These are phyloP conservation scores for Pseudorhiza aurosa DNA, from an alignment of 30 jellyfish, hydroid and myxozoan species.

Conservation along the genomic window DNA sequence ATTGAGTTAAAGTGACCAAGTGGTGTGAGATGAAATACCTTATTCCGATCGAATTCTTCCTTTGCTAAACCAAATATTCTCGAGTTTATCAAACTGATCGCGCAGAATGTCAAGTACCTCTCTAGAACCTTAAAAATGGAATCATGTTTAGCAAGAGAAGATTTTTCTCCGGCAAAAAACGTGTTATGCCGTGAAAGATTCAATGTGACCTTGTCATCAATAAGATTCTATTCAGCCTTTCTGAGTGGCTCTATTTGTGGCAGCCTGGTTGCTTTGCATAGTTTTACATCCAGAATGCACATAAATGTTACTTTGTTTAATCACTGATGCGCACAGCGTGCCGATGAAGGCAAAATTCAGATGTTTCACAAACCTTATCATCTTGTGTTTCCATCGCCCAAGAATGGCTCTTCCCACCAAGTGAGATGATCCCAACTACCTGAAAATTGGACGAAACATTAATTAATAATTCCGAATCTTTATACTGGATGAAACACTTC, in stretches of 20 bases:
- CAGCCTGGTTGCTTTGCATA: too few relatives aligned
- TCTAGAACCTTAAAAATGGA: conserved; percentile 65
- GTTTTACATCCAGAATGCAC: too few relatives aligned
- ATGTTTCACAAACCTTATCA: conserved; percentile 19
- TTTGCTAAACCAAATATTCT: conserved; percentile 68
- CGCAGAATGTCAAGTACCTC: conserved; percentile 83
- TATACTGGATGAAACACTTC: too few relatives aligned
- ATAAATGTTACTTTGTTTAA: too few relatives aligned
- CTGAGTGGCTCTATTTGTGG: too few relatives aligned
- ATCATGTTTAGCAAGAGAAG: too few relatives aligned
- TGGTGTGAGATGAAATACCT: conserved; percentile 30
- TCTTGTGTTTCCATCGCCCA: conserved; percentile 62
- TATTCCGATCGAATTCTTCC: conserved; percentile 93
- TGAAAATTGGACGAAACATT: neutral
- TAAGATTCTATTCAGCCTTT: too few relatives aligned
- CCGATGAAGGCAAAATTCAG: neutral
- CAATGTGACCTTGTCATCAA: too few relatives aligned
- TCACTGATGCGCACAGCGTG: neutral
- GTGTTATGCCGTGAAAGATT: too few relatives aligned
- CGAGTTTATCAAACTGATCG: conserved; percentile 83
- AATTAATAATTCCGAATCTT: too few relatives aligned
- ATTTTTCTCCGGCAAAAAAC: too few relatives aligned
- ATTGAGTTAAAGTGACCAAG: too few relatives aligned
- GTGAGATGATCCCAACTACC: conserved; percentile 75
- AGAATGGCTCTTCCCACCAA: conserved; percentile 44